Evolutionary conservation across 2,888 invertebrate genomes (phyloP).

Genomic region (Eupithecia vulgata): DNA sequence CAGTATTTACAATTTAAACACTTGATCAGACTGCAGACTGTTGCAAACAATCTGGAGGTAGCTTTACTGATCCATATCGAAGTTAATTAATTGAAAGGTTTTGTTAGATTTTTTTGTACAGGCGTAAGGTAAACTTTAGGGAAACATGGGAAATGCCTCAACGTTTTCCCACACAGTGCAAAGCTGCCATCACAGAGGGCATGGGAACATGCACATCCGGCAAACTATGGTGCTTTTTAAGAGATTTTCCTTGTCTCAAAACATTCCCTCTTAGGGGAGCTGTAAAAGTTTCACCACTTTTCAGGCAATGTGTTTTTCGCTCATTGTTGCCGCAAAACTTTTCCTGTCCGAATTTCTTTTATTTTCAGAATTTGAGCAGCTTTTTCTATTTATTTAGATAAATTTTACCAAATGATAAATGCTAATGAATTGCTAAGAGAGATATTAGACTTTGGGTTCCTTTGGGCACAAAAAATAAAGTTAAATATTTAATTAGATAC

Average conservation of each 20-base stretch:
- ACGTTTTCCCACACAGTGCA: neutral
- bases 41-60: no score
- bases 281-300: conserved; percentile 46
- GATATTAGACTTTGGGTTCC: neutral
- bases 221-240: conserved; percentile 39
- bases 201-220: conserved; percentile 30
- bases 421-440: neutral
- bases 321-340: conserved; percentile 74
- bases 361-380: conserved; percentile 75
- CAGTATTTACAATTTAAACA: no score
- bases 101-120: neutral
- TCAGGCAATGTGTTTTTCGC: conserved; percentile 80
- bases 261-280: conserved; percentile 44
- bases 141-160: neutral
- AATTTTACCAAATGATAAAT: neutral
- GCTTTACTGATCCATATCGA: no score
- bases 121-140: neutral
- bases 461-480: neutral
- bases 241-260: conserved; percentile 44
- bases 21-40: no score
- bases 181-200: neutral
- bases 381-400: conserved; percentile 45
- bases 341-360: conserved; percentile 64
- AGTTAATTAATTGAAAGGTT: neutral
- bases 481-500: conserved; percentile 12